Conservation (phyloP, 1,140 invertebrate species). For the Ips typographus region DNA sequence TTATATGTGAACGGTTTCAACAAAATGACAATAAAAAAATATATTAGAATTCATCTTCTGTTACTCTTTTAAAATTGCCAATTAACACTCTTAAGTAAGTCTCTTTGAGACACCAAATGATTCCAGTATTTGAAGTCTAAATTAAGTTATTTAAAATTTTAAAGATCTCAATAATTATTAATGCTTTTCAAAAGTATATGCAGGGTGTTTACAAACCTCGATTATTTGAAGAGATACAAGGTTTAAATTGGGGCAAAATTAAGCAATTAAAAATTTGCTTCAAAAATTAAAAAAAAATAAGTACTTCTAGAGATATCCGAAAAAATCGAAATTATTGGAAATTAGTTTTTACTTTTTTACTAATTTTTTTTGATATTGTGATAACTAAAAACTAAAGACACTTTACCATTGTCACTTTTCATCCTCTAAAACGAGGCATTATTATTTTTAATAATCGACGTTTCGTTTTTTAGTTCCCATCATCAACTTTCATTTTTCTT, state of each 20-base stretch:
- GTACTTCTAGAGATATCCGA: background rate
- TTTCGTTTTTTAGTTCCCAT: background rate
- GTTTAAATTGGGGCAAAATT: background rate
- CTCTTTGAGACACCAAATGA: too few relatives aligned
- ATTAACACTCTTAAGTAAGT: too few relatives aligned
- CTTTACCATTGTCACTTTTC: background rate
- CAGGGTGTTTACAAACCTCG: background rate
- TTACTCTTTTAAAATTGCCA: too few relatives aligned
- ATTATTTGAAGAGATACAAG: background rate
- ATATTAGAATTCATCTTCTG: too few relatives aligned
- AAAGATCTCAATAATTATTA: too few relatives aligned
- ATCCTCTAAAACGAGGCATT: background rate
- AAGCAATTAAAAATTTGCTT: background rate
- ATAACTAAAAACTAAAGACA: background rate
- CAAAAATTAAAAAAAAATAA: background rate
- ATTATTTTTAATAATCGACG: background rate
- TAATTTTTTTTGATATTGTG: background rate
- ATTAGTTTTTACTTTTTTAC: background rate
- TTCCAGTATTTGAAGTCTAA: too few relatives aligned
- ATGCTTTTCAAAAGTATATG: background rate
- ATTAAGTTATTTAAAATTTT: too few relatives aligned
- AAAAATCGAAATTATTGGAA: background rate
- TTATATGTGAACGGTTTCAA: too few relatives aligned
- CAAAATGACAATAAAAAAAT: too few relatives aligned
- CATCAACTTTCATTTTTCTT: slow-evolving; percentile 1